Evolutionary conservation across 2,797 vertebrate genomes (phyloP).

Genomic region (Ispidina picta): DNA sequence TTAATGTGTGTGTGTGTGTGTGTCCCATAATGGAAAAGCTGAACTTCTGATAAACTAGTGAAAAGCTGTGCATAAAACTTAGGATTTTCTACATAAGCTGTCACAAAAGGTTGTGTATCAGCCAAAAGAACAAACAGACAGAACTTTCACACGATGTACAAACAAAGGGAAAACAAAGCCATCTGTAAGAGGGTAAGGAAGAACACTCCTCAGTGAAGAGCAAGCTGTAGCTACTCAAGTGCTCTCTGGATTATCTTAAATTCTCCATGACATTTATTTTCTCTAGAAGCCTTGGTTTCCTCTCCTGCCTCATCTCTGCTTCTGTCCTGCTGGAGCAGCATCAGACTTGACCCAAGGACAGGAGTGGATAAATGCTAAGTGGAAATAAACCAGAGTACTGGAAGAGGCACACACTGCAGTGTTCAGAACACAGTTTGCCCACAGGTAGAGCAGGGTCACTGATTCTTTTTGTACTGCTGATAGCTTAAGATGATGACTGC

Average conservation of each 20-base stretch:
- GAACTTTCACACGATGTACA: background rate
- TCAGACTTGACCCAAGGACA: background rate
- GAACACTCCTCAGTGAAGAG: background rate
- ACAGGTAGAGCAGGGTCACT: background rate
- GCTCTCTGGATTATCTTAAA: background rate
- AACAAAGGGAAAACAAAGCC: background rate
- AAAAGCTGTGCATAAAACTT: too few relatives aligned
- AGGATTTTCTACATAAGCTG: too few relatives aligned
- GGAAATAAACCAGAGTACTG: background rate
- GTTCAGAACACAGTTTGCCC: background rate
- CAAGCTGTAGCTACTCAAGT: background rate
- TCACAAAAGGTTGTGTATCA: background rate
- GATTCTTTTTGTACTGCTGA: accelerated
- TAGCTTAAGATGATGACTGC: background rate
- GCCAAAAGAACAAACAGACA: background rate
- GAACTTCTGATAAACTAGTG: background rate
- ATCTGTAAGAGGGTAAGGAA: background rate
- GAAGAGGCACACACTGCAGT: background rate
- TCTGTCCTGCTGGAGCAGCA: background rate
- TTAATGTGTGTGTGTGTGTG: too few relatives aligned
- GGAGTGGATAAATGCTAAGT: background rate
- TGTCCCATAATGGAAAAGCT: background rate
- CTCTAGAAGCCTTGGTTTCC: background rate
- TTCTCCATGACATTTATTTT: background rate
- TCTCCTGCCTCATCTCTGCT: background rate